A percentile compares a stretch with the other conserved stretches of the same genome.
Conservation (phyloP, 1,140 invertebrate species). For the Conus betulinus region DNA sequence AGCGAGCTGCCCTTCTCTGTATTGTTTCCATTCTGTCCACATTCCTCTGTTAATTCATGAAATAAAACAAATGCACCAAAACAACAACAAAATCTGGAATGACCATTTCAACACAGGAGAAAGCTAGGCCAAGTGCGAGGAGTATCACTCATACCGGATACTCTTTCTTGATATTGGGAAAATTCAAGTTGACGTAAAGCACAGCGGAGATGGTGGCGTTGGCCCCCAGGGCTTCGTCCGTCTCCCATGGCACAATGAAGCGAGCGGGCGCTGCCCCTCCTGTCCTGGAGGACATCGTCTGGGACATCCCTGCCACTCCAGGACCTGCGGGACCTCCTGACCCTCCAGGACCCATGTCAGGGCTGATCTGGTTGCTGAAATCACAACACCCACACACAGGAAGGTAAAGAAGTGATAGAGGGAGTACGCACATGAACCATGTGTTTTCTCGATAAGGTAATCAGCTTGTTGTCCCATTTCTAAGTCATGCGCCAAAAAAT, state of each 20-base stretch:
- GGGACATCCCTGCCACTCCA: background rate
- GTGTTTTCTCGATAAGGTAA: too few species aligned
- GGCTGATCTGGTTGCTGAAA: background rate
- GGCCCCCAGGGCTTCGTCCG: slow-evolving; percentile 93
- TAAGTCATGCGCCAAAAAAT: too few species aligned
- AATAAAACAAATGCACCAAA: background rate
- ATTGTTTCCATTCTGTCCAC: too few species aligned
- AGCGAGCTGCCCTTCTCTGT: too few species aligned
- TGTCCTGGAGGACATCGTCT: background rate
- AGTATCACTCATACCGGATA: slow-evolving; percentile 83
- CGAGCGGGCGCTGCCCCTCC: slow-evolving; percentile 68
- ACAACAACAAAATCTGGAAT: background rate
- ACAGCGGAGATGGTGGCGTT: slow-evolving; percentile 97
- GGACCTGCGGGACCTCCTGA: background rate
- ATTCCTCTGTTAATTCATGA: too few species aligned
- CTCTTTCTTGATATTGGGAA: slow-evolving; percentile 94
- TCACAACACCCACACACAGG: background rate
- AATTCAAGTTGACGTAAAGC: slow-evolving; percentile 95
- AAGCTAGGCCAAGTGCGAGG: background rate
- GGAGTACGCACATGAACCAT: too few species aligned
- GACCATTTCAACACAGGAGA: slow-evolving; percentile 21
- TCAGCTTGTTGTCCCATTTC: too few species aligned
- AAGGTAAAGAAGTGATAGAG: too few species aligned
- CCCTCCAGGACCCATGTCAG: background rate
- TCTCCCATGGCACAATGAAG: slow-evolving; percentile 92